phyloP scores from a whole-genome alignment of 2,888 invertebrate species.

The Ligdia adustata region DNA sequence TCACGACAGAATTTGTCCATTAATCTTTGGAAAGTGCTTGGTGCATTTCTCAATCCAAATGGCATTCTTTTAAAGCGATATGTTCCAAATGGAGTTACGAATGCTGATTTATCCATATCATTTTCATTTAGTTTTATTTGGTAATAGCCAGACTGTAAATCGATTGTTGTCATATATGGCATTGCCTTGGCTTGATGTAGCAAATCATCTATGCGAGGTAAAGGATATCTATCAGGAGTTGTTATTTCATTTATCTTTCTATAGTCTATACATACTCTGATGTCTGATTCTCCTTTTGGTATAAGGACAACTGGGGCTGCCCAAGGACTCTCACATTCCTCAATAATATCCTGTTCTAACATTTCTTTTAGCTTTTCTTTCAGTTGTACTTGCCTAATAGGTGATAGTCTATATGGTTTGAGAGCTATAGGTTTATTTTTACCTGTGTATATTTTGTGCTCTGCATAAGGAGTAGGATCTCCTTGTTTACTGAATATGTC shows the following conservation, averaged over 20 bases:
- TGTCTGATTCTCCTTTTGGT: slow-evolving; percentile 45
- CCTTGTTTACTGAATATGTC: too few species aligned
- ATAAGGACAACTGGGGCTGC: slow-evolving; percentile 32
- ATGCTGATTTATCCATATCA: slow-evolving; percentile 47
- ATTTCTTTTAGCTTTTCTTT: background rate
- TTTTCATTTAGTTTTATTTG: slow-evolving; percentile 39
- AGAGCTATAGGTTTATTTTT: background rate
- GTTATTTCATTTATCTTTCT: slow-evolving; percentile 36
- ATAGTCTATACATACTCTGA: slow-evolving; percentile 53
- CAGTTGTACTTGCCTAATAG: background rate
- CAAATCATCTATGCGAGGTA: slow-evolving; percentile 55
- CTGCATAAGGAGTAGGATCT: too few species aligned
- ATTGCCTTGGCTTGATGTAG: slow-evolving; percentile 39
- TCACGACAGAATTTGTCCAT: slow-evolving; percentile 29
- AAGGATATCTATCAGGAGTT: slow-evolving; percentile 46
- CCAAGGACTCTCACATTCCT: background rate
- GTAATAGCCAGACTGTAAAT: slow-evolving; percentile 43
- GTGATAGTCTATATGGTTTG: background rate
- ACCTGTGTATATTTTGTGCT: background rate
- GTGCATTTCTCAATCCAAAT: slow-evolving; percentile 39
- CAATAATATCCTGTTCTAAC: background rate
- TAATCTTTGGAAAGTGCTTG: slow-evolving; percentile 36
- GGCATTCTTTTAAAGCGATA: slow-evolving; percentile 40
- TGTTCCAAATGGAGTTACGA: slow-evolving; percentile 49
- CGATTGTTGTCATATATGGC: slow-evolving; percentile 39